Evolutionary conservation across 2,888 invertebrate genomes (phyloP).

Genomic region (Agonopterix arenella): DNA sequence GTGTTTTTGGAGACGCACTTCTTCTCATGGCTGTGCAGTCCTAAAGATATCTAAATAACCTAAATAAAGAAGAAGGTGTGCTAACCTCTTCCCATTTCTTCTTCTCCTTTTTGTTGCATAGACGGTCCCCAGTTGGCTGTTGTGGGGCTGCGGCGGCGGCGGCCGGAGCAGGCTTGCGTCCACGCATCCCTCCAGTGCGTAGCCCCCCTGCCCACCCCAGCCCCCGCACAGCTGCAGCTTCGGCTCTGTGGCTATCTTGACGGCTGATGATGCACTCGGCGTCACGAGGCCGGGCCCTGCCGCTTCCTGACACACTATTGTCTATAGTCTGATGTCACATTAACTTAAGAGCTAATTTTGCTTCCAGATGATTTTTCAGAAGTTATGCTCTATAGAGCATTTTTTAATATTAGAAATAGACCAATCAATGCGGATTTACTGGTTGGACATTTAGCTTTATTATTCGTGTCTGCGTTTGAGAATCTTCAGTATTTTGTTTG

Average conservation of each 20-base stretch:
- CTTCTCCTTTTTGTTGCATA: constrained; percentile 97
- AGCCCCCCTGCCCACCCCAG: constrained; percentile 64
- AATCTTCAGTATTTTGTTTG: too few relatives aligned
- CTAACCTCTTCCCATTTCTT: constrained; percentile 97
- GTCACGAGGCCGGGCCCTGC: background rate
- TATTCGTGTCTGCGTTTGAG: too few relatives aligned
- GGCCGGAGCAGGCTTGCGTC: constrained; percentile 85
- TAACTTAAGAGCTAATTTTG: too few relatives aligned
- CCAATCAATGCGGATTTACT: too few relatives aligned
- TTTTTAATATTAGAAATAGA: too few relatives aligned
- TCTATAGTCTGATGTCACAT: too few relatives aligned
- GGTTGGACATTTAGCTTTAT: too few relatives aligned
- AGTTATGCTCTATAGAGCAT: too few relatives aligned
- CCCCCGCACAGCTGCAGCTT: constrained; percentile 64
- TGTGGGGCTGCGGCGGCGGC: constrained; percentile 85
- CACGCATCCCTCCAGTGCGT: constrained; percentile 83
- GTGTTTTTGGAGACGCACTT: too few relatives aligned
- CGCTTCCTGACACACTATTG: background rate
- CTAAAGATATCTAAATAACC: constrained; percentile 3
- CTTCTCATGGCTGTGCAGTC: too few relatives aligned
- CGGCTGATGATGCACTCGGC: constrained; percentile 27
- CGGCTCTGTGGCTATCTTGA: constrained; percentile 71
- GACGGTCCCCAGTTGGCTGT: constrained; percentile 95
- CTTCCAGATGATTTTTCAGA: too few relatives aligned
- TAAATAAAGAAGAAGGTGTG: constrained; percentile 1